Percentiles rank a stretch among this genome's conserved stretches.
phyloP scores from a whole-genome alignment of 2,113 vertebrate genomes.

The Tichodroma muraria region DNA sequence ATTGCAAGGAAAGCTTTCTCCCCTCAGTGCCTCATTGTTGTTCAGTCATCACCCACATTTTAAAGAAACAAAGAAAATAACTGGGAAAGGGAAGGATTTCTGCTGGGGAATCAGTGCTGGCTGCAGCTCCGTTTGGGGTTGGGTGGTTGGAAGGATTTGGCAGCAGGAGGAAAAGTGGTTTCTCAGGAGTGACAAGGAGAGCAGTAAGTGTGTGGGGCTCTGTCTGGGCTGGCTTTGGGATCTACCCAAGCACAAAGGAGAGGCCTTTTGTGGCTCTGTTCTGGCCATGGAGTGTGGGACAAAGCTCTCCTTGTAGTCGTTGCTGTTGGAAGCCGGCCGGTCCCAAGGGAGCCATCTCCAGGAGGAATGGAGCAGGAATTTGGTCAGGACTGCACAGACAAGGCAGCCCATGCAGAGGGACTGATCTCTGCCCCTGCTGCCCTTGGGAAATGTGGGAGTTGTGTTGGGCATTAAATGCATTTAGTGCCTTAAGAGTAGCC shows the following conservation, averaged over 20 bases:
- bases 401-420: background rate
- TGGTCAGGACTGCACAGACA: background rate
- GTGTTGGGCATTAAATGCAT: accelerated
- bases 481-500: background rate
- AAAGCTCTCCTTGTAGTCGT: background rate
- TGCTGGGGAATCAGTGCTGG: background rate
- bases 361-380: accelerated
- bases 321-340: background rate
- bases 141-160: background rate
- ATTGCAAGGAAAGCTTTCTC: background rate
- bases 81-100: background rate
- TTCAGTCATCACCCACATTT: background rate
- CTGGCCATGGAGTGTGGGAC: background rate
- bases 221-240: background rate
- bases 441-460: background rate
- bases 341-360: background rate
- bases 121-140: background rate
- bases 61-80: background rate
- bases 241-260: background rate
- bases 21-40: background rate
- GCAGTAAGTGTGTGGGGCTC: background rate
- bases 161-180: background rate
- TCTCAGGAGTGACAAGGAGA: background rate
- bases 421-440: background rate
- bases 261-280: background rate